Conservation (phyloP, 1,140 invertebrate species). For the Bombus superbus region DNA sequence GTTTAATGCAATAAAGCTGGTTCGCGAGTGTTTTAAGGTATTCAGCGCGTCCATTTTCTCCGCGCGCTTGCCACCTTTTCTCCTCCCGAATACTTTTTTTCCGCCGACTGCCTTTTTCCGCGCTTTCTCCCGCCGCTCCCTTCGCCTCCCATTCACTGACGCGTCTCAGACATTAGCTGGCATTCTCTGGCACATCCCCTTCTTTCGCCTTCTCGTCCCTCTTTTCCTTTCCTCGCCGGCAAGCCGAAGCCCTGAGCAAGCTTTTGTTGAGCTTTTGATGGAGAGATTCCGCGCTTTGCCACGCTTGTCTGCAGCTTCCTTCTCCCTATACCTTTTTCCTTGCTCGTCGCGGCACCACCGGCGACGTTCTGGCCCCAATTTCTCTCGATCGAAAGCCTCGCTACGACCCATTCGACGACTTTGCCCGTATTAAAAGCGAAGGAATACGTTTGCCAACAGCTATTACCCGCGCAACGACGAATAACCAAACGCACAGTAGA, state of each 20-base stretch:
- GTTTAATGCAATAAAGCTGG: conserved; percentile 23
- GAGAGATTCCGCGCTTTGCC: conserved; percentile 70
- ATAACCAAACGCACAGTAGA: not conserved
- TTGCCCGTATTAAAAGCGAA: conserved; percentile 31
- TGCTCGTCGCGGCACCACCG: conserved; percentile 45
- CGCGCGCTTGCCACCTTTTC: conserved; percentile 5
- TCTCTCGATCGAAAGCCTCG: conserved; percentile 60
- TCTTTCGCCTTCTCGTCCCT: conserved; percentile 39
- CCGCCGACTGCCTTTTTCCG: conserved; percentile 37
- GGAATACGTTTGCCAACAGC: conserved; percentile 28
- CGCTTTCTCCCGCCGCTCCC: conserved; percentile 34
- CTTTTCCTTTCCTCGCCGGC: conserved; percentile 39
- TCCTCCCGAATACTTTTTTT: not conserved
- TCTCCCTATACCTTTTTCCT: conserved; percentile 31
- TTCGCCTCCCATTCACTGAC: conserved; percentile 54
- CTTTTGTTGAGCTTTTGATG: conserved; percentile 70
- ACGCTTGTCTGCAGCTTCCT: conserved; percentile 64
- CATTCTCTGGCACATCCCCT: conserved; percentile 53
- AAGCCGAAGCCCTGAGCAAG: conserved; percentile 60
- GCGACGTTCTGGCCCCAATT: conserved; percentile 56
- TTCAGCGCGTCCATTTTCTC: conserved; percentile 35
- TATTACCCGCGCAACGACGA: not conserved
- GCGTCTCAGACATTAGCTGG: conserved; percentile 65
- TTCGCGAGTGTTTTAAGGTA: conserved; percentile 37
- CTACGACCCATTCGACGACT: conserved; percentile 58